These are phyloP conservation scores for Podiceps cristatus DNA, from an alignment of 2,113 vertebrate species.

Conservation along the genomic window DNA sequence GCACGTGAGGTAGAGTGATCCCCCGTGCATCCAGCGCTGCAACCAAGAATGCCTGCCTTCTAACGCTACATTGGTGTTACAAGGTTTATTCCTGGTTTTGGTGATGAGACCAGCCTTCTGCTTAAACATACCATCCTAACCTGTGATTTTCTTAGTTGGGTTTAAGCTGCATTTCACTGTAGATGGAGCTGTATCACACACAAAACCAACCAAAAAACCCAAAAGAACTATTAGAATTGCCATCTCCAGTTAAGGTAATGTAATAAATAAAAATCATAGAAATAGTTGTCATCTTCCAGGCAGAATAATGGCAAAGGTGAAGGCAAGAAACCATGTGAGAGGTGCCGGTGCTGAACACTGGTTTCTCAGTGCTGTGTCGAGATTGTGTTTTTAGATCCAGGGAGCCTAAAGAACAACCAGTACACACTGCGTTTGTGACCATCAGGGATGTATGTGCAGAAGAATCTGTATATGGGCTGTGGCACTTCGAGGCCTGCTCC, in stretches of 20 bases:
- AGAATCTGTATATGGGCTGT: background rate
- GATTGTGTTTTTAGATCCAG: background rate
- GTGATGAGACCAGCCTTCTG: background rate
- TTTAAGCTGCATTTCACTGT: background rate
- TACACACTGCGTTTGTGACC: accelerated
- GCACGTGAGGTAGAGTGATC: no score
- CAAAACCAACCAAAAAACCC: background rate
- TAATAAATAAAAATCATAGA: background rate
- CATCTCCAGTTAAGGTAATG: background rate
- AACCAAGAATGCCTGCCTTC: no score
- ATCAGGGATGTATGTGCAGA: background rate
- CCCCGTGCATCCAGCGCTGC: no score
- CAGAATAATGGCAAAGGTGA: background rate
- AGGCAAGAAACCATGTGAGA: background rate
- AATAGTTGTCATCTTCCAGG: background rate
- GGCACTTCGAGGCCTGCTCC: background rate
- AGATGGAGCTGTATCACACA: slow-evolving; percentile 31
- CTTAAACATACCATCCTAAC: background rate
- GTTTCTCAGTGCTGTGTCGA: background rate
- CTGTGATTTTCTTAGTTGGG: background rate
- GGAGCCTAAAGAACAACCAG: background rate
- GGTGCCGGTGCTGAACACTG: background rate
- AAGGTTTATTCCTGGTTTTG: no score
- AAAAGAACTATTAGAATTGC: background rate
- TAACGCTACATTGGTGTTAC: no score